These are phyloP conservation scores for Ifrita kowaldi DNA, from an alignment of 2,113 vertebrate genomes.

Conservation along the genomic window DNA sequence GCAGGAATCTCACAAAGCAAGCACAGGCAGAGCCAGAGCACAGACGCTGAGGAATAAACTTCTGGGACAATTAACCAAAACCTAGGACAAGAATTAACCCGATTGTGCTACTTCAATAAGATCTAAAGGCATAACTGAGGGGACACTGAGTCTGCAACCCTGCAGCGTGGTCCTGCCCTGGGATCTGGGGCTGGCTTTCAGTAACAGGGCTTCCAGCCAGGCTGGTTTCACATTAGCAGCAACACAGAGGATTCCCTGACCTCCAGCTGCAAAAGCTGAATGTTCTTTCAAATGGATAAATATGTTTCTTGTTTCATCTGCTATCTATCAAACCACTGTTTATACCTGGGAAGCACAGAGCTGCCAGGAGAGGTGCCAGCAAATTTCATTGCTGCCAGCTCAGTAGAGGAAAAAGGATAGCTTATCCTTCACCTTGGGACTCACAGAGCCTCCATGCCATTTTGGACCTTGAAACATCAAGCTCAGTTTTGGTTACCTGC, in stretches of 20 bases:
- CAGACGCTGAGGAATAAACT: background rate
- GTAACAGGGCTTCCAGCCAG: background rate
- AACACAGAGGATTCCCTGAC: background rate
- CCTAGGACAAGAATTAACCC: background rate
- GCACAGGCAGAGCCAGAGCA: background rate
- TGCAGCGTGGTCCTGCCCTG: background rate
- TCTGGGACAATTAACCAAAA: background rate
- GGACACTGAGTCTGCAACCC: accelerated
- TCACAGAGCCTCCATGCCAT: background rate
- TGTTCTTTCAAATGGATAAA: background rate
- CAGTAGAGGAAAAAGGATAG: accelerated
- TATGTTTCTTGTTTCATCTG: background rate
- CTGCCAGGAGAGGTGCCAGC: background rate
- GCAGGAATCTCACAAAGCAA: background rate
- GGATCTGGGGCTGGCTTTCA: background rate
- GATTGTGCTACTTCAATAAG: background rate
- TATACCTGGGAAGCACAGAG: background rate
- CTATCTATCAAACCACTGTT: background rate
- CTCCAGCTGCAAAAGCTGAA: background rate
- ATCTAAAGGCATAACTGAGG: background rate
- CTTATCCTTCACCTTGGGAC: background rate
- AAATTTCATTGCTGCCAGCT: background rate
- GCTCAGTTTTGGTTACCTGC: background rate
- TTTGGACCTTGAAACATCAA: background rate
- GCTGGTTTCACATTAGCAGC: background rate